phyloP scores from a whole-genome alignment of 2,888 invertebrate genomes.

The Nomada ruficornis region DNA sequence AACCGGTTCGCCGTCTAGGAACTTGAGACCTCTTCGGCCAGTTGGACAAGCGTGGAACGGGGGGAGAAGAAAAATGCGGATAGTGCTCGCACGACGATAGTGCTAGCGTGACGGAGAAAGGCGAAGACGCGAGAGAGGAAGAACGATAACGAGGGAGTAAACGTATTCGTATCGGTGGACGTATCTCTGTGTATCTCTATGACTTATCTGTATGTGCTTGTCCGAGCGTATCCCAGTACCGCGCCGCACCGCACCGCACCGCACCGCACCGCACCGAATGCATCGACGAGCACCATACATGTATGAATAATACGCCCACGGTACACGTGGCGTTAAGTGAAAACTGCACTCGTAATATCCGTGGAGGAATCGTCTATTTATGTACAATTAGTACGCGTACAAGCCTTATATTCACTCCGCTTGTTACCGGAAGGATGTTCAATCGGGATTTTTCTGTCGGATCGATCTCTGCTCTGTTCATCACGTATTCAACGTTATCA shows the following conservation, averaged over 20 bases:
- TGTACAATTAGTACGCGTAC: too few relatives aligned
- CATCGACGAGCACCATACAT: background rate
- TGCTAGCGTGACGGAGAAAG: slow-evolving; percentile 8
- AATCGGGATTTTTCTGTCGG: too few relatives aligned
- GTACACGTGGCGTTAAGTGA: background rate
- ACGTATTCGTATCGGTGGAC: too few relatives aligned
- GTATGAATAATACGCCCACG: too few relatives aligned
- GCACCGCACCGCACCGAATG: background rate
- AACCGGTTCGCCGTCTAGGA: slow-evolving; percentile 65
- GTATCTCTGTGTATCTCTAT: too few relatives aligned
- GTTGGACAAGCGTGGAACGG: slow-evolving; percentile 17
- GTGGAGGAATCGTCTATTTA: too few relatives aligned
- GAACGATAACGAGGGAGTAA: background rate
- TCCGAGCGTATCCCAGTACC: too few relatives aligned
- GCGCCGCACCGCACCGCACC: too few relatives aligned
- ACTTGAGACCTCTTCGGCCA: slow-evolving; percentile 59
- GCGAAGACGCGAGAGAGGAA: slow-evolving; percentile 4
- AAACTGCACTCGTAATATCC: too few relatives aligned
- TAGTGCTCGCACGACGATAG: slow-evolving; percentile 68
- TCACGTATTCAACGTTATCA: slow-evolving; percentile 2
- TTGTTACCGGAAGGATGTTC: too few relatives aligned
- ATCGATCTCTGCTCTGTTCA: slow-evolving; percentile 13
- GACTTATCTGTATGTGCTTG: too few relatives aligned
- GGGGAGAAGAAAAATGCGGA: slow-evolving; percentile 43
- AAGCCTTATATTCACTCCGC: too few relatives aligned